These are phyloP conservation scores for Aspiorhynchus laticeps DNA, from an alignment of 2,113 vertebrate species.

Conservation along the genomic window DNA sequence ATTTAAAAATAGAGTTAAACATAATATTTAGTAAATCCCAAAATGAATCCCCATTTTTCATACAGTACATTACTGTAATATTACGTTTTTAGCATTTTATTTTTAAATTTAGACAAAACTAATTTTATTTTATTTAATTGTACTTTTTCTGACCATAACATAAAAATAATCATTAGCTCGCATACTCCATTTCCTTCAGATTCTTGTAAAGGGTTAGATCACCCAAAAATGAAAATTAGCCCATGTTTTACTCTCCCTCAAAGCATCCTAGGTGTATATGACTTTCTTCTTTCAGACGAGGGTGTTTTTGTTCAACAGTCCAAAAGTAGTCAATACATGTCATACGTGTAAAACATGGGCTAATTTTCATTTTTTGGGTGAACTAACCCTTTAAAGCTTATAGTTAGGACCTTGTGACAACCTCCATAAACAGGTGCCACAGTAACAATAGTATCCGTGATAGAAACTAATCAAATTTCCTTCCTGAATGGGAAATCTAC, in stretches of 20 bases:
- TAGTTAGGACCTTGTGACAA: not conserved
- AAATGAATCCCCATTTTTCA: not conserved
- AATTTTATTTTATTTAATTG: too few species aligned
- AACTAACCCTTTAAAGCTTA: not conserved
- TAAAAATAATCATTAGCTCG: not conserved
- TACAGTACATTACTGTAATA: not conserved
- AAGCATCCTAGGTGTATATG: too few species aligned
- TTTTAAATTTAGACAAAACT: not conserved
- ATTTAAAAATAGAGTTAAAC: not conserved
- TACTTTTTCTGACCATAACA: not conserved
- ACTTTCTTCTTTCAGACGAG: too few species aligned
- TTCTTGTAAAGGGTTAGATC: too few species aligned
- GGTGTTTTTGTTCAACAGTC: too few species aligned
- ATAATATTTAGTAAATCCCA: not conserved
- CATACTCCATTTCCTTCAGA: not conserved
- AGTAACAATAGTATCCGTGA: not conserved
- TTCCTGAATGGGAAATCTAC: constrained; percentile 10
- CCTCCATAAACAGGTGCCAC: constrained; percentile 8
- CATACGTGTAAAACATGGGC: too few species aligned
- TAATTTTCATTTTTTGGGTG: too few species aligned
- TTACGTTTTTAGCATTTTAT: not conserved
- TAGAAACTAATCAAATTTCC: constrained; percentile 23
- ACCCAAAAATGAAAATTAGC: too few species aligned
- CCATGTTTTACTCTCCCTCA: too few species aligned
- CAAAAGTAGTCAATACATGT: too few species aligned